Base-by-base conservation (phyloP, 1,140 invertebrate species). In the Bombus ignitus region DNA sequence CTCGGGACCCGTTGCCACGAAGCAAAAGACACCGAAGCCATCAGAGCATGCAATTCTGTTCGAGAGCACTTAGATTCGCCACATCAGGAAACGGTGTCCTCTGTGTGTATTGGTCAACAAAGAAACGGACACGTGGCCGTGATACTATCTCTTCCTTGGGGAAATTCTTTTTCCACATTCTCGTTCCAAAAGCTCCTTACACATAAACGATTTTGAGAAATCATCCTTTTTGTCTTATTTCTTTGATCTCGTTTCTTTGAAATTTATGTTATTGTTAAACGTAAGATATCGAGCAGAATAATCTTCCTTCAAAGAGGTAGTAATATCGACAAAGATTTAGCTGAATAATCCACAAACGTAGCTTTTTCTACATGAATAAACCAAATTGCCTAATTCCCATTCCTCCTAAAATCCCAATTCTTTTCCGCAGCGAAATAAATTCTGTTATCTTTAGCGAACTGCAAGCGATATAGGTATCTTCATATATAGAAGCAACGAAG, bases 21-120 rank as follows among this genome's bases (percentile, higher is more conserved):
- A 39, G 74, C 74, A 37, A n/a, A 85, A 76, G 79, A 89, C 89
- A 89, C 66, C 39, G 42, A 72, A 79, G 59, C 65, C 86, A 88
- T 70, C 89, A 79, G 85, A 89, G 88, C 89, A 76, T 90, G 83
- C 53, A 86, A 39, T 37, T 62, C 77, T 78, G 37, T 79, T 82
- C 44, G 66, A 71, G 59, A 59, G 59, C 71, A 71, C 39, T 90
- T 87, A 90, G 82, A 88, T 44, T 79, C 89, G 88, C 88, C 72
- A 87, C 76, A 47, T 68, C 72, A 89, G 47, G 59, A 62, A 84
- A 39, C 76, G 81, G 73, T 77, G 72, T 84, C 68, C 68, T 39
- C n/a, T 53, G 66, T 15, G 5, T n/a, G 65, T 18, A 37, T 18
- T 32, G 62, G 42, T 72, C 35, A 57, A 70, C n/a, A 42, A 44